phyloP scores from a whole-genome alignment of 2,113 vertebrate genomes.

The Halcyon senegalensis region DNA sequence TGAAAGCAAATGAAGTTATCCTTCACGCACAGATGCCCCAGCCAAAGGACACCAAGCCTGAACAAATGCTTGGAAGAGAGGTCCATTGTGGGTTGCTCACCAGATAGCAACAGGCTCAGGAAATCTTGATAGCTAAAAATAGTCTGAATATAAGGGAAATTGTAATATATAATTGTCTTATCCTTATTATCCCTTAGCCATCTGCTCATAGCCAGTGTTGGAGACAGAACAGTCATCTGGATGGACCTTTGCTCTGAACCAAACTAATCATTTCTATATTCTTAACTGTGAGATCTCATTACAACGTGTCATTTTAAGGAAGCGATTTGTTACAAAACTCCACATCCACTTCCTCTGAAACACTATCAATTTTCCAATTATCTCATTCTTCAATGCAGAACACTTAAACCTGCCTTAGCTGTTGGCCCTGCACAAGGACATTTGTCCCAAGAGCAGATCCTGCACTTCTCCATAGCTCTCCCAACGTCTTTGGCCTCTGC shows the following conservation, averaged over 20 bases:
- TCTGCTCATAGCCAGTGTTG: not conserved
- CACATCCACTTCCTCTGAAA: not conserved
- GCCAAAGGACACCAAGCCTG: not conserved
- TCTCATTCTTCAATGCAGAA: not conserved
- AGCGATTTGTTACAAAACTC: not conserved
- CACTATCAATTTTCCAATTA: not conserved
- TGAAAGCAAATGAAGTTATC: not conserved
- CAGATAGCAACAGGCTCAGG: not conserved
- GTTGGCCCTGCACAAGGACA: not conserved
- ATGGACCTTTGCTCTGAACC: not conserved
- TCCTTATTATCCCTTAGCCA: not conserved
- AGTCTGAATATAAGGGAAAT: not conserved
- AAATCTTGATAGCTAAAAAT: not conserved
- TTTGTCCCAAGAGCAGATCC: not conserved
- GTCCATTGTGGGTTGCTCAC: not conserved
- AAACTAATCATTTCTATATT: not conserved
- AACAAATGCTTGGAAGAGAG: not conserved
- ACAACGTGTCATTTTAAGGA: not conserved
- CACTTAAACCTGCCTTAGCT: not conserved
- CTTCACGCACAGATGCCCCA: not conserved
- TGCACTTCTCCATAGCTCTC: not conserved
- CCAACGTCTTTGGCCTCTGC: not conserved
- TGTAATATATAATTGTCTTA: not conserved
- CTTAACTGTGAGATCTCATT: not conserved
- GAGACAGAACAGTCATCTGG: not conserved